Base-by-base conservation (phyloP, 64 coral and sea anemone genomes). In the Montipora capricornis region DNA sequence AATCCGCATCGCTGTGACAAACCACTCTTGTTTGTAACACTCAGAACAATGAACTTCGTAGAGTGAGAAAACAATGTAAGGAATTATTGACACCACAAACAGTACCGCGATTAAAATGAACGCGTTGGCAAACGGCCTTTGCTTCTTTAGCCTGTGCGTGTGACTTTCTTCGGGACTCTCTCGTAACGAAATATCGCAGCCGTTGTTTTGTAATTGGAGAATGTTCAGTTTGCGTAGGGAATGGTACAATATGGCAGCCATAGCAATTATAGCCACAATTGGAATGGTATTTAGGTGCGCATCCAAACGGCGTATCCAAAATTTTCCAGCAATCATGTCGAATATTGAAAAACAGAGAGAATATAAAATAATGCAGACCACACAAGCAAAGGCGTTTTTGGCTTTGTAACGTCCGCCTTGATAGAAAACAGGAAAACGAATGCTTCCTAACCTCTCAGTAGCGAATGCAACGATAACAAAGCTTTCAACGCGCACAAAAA, bases 391-490 rank as follows among this genome's bases (percentile, higher is more conserved):
- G 3, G 82, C 46, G 11, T 71, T 86, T 86, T 86, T 86, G 7
- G 67, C 45, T 73, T 86, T 86, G 17, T 49, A 66, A 50, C 62
- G 13, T 50, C 44, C 81, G 3, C 14, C 13, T 10, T 47, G 82
- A 73, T 86, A 37, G 16, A 86, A 73, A 49, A 86, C 10, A 15
- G 82, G 82, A 73, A 50, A 71, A 12, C 17, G 17, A 6, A 17
- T 86, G 44, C 47, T 86, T 24, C 47, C 82, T 14, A 86, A 20
- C 9, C 82, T 44, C n/a, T 86, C 82, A 47, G 68, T 44, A n/a
- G 82, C 67, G 19, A 86, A 86, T 20, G 82, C 82, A 45, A 86
- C 62, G 15, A 86, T 47, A 13, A 86, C 16, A 51, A 71, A 73
- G 46, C 48, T 86, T 47, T 86, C 66, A 1, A 44, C 47, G 62